phyloP scores from a whole-genome alignment of 2,888 invertebrate species.

The Xestoiulus laeticollis region DNA sequence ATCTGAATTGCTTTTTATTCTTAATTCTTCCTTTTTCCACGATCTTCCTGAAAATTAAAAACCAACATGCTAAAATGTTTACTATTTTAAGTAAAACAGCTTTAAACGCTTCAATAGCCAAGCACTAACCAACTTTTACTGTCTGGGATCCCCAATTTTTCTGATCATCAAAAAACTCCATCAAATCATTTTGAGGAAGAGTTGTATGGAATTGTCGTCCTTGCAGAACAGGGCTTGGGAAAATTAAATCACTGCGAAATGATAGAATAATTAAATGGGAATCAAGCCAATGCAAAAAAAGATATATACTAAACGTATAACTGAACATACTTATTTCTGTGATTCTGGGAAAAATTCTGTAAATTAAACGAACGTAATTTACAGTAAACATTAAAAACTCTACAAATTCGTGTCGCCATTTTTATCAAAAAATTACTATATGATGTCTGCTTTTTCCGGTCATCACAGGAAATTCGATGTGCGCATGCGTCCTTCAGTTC shows the following conservation, averaged over 20 bases:
- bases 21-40: slow-evolving; percentile 88
- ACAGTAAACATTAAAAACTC: not conserved
- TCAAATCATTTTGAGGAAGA: slow-evolving; percentile 58
- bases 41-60: slow-evolving; percentile 72
- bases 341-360: not conserved
- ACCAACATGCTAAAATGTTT: not conserved
- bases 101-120: not conserved
- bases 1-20: slow-evolving; percentile 94
- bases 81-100: not conserved
- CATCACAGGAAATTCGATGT: not conserved
- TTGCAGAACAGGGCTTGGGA: not conserved
- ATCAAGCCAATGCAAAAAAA: not conserved
- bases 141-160: slow-evolving; percentile 82
- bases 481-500: not conserved
- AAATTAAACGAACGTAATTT: not conserved
- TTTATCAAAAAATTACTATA: not conserved
- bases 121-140: slow-evolving; percentile 72
- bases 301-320: not conserved
- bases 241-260: not conserved
- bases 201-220: not conserved
- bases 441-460: not conserved
- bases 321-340: not conserved
- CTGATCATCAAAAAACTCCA: slow-evolving; percentile 87
- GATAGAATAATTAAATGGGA: not conserved
- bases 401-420: not conserved